Base-by-base conservation (phyloP, 2,113 vertebrate genomes). In the Thermophis baileyi region DNA sequence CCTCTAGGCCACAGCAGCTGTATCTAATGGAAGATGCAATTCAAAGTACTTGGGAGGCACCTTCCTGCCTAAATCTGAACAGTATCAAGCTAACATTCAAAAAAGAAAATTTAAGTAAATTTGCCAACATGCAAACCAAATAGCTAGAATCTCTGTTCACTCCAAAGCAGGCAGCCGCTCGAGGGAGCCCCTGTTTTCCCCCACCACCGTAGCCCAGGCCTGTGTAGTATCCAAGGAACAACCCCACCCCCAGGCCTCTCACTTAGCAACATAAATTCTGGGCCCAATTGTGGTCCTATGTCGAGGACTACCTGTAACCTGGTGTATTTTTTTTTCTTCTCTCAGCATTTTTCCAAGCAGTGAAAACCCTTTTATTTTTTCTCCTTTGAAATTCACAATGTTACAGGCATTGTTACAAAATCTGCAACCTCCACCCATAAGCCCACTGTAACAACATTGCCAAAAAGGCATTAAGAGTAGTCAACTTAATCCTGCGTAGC, bases 171-270 rank as follows among this genome's bases (percentile, higher is more conserved):
- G 85, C 46, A 86, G 24, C 44, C 5, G 10, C 44, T 85, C 0
- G 0, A 16, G 86, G 47, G 49, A 85, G 44, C 11, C 40, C 8
- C 55, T 7, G 30, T 22, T 25, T 44, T 27, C 55, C 50, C 18
- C 18, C 40, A 30, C 10, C 27, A 63, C 57, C 1, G 3, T 4
- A 30, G 57, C 57, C 57, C 57, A 63, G 27, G 27, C 27, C 11
- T 69, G 30, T 69, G 60, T n/a, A 69, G 60, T n/a, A n/a, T 30
- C 27, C 60, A 69, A 44, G 85, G 44, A 22, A 2, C 24, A 20
- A 22, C 0, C 0, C 0, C 54, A 2, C 0, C 24, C 40, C 22
- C 40, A 1, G 11, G 25, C 35, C 30, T 22, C 44, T 49, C 7
- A 27, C 25, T 60, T 27, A 60, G 24, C 25, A 27, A 60, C 55